Evolutionary conservation across 2,797 vertebrate genomes (phyloP).

Genomic region (Nasua narica): DNA sequence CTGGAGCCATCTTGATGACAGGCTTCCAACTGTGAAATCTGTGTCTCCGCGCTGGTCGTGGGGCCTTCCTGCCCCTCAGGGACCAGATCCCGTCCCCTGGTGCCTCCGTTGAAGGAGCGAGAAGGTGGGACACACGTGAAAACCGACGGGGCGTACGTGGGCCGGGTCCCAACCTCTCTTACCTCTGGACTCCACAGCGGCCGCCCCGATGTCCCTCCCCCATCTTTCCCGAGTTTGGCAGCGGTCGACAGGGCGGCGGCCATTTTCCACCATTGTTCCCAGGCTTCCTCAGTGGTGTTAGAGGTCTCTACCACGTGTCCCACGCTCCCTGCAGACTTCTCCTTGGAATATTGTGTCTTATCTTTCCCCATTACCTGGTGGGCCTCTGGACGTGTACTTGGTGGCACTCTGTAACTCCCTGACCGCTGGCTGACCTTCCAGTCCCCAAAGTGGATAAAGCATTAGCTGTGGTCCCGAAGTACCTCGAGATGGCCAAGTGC

Average conservation of each 20-base stretch:
- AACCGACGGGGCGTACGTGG: accelerated
- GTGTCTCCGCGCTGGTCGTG: too few relatives aligned
- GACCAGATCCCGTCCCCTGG: not conserved
- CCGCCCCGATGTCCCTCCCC: accelerated
- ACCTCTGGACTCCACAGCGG: accelerated
- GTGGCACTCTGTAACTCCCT: not conserved
- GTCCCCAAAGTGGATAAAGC: not conserved
- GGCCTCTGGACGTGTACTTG: accelerated
- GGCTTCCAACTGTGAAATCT: not conserved
- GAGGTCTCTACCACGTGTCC: accelerated
- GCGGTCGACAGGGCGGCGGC: accelerated
- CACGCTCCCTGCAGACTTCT: accelerated
- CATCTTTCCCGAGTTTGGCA: accelerated
- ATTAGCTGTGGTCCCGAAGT: accelerated
- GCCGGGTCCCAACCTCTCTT: not conserved
- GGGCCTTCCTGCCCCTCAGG: not conserved
- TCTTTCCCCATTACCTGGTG: not conserved
- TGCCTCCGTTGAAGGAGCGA: too few relatives aligned
- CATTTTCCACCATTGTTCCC: accelerated
- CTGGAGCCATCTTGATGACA: accelerated
- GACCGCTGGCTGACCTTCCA: not conserved
- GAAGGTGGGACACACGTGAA: not conserved
- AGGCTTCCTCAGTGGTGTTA: accelerated
- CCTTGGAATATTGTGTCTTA: not conserved
- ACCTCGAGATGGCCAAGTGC: accelerated